Base-by-base conservation (phyloP, 1,140 invertebrate genomes). In the Bombus breviceps region DNA sequence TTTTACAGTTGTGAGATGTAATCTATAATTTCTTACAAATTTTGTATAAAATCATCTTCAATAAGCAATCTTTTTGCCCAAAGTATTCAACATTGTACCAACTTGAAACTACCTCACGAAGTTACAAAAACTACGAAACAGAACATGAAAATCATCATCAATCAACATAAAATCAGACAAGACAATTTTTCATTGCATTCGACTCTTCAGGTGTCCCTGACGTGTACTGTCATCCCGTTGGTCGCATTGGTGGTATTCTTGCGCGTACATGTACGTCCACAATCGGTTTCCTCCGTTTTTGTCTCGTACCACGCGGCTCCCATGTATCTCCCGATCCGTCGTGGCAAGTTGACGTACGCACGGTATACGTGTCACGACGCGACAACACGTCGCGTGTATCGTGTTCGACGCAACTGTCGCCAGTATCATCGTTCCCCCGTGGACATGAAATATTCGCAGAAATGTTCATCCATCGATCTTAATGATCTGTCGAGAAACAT, bases 401-500 rank as follows among this genome's bases (percentile, higher is more conserved):
- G 28, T n/a, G 69, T 57, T 73, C 39, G 4, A 32, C 32, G 25
- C 57, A 15, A 22, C 57, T 25, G 43, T 83, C 43, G 22, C 64
- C 64, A 10, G n/a, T 83, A 68, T 76, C 62, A 68, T 83, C 73
- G 62, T 68, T 25, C 34, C 25, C 13, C 37, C 37, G 15, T 9
- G 28, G 37, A 83, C 37, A 77, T 59, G 74, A 78, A 78, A 78
- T 78, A 69, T 77, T 69, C 34, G 81, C 47, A 69, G 75, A 84
- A 71, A 84, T 72, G 68, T 72, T 84, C 66, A 39, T 47, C 75
- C 75, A 84, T 84, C 82, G 75, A 84, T 84, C 82, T 84, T 79
- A 84, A 84, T 81, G 83, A 86, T 74, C 69, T 73, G 57, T n/a
- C 4, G 37, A n/a, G n/a, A 57, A 53, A 83, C 34, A 64, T 53